These are phyloP conservation scores for Calidris pugnax DNA, from an alignment of 2,113 vertebrate species.

Conservation along the genomic window DNA sequence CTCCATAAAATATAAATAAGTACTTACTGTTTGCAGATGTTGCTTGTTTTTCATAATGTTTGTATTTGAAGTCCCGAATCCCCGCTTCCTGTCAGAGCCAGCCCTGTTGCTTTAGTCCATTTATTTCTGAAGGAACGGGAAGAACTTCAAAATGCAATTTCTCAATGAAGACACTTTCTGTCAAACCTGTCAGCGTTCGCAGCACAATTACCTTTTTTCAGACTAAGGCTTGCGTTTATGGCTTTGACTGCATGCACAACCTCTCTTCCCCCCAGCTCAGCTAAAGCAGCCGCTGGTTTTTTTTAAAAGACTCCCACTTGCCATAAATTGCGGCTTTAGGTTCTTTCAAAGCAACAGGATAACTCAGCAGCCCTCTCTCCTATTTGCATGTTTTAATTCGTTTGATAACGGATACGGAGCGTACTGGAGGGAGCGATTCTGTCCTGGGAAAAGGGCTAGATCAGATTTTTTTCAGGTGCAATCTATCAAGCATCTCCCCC, in stretches of 20 bases:
- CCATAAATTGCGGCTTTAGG: constrained; percentile 33
- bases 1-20: constrained; percentile 86
- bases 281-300: background rate
- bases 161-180: constrained; percentile 80
- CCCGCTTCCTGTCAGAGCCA: constrained; percentile 75
- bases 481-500: constrained; percentile 35
- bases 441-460: constrained; percentile 57
- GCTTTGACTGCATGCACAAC: background rate
- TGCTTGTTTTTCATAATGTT: constrained; percentile 84
- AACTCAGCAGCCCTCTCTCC: background rate
- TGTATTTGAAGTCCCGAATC: constrained; percentile 78
- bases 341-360: constrained; percentile 16
- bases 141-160: constrained; percentile 71
- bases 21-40: constrained; percentile 85
- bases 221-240: constrained; percentile 25
- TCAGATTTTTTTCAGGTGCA: background rate
- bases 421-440: constrained; percentile 9
- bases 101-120: constrained; percentile 68
- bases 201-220: constrained; percentile 71
- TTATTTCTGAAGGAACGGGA: constrained; percentile 68
- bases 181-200: constrained; percentile 59
- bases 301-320: constrained; percentile 15
- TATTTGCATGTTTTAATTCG: constrained; percentile 47
- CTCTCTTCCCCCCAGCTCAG: constrained; percentile 1
- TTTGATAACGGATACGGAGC: constrained; percentile 13